These are phyloP conservation scores for Caiman crocodilus DNA, from an alignment of 2,797 vertebrate genomes.

Conservation along the genomic window DNA sequence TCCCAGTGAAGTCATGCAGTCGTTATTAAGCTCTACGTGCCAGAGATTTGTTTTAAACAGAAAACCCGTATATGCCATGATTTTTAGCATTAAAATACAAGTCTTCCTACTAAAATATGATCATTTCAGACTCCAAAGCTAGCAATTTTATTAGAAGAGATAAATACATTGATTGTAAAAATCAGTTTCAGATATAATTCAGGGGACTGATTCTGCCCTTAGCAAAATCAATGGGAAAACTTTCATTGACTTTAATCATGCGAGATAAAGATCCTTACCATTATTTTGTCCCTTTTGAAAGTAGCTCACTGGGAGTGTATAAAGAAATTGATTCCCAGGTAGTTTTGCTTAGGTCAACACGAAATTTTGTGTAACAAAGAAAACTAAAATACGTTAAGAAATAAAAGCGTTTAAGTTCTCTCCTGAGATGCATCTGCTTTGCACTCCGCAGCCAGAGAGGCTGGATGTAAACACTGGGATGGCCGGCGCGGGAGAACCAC, in stretches of 20 bases:
- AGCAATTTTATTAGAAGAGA: background rate
- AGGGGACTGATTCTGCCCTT: background rate
- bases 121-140: background rate
- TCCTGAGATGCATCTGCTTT: background rate
- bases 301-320: background rate
- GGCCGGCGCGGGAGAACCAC: background rate
- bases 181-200: background rate
- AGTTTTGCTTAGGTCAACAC: background rate
- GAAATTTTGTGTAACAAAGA: background rate
- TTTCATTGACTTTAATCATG: background rate
- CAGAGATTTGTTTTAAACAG: background rate
- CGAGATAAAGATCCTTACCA: background rate
- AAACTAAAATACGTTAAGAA: background rate
- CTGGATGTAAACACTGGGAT: background rate
- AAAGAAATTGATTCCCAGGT: background rate
- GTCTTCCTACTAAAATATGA: background rate
- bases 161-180: background rate
- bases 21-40: background rate
- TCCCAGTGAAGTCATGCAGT: accelerated
- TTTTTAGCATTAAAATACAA: too few species aligned
- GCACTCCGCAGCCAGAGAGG: too few species aligned
- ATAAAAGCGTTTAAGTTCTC: background rate
- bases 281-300: background rate
- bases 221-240: background rate
- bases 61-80: background rate